Base-by-base conservation (phyloP, 2,888 invertebrate genomes). In the Lacanobia wlatinum region DNA sequence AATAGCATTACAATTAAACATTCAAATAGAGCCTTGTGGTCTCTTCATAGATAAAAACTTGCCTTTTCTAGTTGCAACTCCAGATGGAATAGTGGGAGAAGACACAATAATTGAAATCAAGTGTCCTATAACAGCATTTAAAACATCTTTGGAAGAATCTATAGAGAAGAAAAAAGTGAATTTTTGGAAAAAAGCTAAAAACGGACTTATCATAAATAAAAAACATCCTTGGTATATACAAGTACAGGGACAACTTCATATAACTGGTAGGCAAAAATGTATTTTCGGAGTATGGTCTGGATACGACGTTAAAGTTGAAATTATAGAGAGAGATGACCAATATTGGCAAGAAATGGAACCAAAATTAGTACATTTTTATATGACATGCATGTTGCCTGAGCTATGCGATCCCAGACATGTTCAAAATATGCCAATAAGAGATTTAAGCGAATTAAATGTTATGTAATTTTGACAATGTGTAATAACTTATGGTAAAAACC, bases 281-380 rank as follows among this genome's bases (percentile, higher is more conserved):
- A 46, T 60, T 60, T 60, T 60, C 16, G 60, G 60, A 16, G 46
- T 60, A 60, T 46, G 60, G 60, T 60, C 23, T 43, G 60, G 46
- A 60, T 46, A 46, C 23, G 60, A 60, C 8, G 3, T 60, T 5
- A 43, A 60, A 60, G 18, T 46, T 18, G 60, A 60, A 60, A 46
- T 46, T 46, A 60, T 60, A 46, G 60, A 60, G 46, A 46, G 60
- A 46, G 60, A 60, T 46, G 40, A 60, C 23, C 40, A 60, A 46
- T 60, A 23, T 46, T 60, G 60, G 60, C 7, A 46, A 60, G 43
- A 46, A 60, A 60, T 60, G 60, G 43, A 60, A 46, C 34, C 34
- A 58, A 58, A 58, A 58, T 40, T 58, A 40, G 40, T 14, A 60
- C 4, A 60, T 1, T 60, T 53, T 63, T 52, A 40, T 53, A 63